Conservation (phyloP, 1,140 invertebrate genomes). For the Diuraphis noxia region DNA sequence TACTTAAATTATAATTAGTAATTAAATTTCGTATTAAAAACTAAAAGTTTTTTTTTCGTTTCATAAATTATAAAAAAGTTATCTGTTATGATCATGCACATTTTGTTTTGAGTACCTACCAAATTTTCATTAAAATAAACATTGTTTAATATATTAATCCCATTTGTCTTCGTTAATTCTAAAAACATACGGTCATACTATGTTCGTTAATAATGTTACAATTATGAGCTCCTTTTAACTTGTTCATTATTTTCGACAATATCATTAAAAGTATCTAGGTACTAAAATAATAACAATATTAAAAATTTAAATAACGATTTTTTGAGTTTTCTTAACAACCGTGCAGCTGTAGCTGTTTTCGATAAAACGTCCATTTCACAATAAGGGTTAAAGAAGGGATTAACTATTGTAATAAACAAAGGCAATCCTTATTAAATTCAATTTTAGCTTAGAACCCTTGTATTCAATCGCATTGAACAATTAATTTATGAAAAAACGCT, state of each 20-base stretch:
- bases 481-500: not conserved
- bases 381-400: not conserved
- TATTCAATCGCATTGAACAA: not conserved
- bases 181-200: not conserved
- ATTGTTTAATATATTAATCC: not conserved
- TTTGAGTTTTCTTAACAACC: not conserved
- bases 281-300: no score
- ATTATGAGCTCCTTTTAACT: not conserved
- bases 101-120: not conserved
- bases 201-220: not conserved
- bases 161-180: not conserved
- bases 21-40: not conserved
- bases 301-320: not conserved
- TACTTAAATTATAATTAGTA: not conserved
- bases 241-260: not conserved
- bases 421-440: not conserved
- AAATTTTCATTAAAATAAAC: slow-evolving; percentile 5
- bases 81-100: not conserved
- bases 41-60: not conserved
- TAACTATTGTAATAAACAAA: not conserved
- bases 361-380: not conserved
- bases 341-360: not conserved
- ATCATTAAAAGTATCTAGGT: not conserved
- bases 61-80: not conserved
- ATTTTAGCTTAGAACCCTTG: not conserved